These are phyloP conservation scores for Lamellibrachia columna DNA, from an alignment of 2,888 invertebrate genomes.

Conservation along the genomic window DNA sequence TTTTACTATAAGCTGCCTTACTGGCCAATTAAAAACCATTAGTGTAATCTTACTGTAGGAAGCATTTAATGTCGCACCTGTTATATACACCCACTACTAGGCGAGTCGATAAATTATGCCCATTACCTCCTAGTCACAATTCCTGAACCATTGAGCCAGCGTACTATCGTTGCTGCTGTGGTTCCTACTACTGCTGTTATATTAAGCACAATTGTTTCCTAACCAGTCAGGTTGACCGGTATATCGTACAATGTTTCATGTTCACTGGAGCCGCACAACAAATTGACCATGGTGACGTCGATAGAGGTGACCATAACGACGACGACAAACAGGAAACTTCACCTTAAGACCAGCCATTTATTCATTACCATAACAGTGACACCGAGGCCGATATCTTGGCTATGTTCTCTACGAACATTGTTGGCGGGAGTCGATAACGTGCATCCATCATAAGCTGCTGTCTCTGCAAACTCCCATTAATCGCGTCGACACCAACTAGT, in stretches of 20 bases:
- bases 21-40: too few relatives aligned
- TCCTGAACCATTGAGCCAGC: background rate
- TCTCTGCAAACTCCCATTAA: too few relatives aligned
- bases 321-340: background rate
- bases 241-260: too few relatives aligned
- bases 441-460: background rate
- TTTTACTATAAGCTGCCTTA: too few relatives aligned
- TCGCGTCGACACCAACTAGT: background rate
- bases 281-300: background rate
- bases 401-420: background rate
- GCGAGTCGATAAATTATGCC: background rate
- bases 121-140: background rate
- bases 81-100: background rate
- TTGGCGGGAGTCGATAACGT: background rate
- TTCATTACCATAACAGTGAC: background rate
- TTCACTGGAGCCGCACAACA: background rate
- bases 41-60: background rate
- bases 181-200: background rate
- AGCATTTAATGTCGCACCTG: background rate
- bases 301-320: background rate
- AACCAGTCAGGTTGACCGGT: background rate
- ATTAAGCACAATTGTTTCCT: background rate
- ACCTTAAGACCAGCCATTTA: background rate
- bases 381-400: background rate
- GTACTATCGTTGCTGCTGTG: background rate